Conservation (phyloP, 2,113 vertebrate species). For the Acrocephalus kingi region DNA sequence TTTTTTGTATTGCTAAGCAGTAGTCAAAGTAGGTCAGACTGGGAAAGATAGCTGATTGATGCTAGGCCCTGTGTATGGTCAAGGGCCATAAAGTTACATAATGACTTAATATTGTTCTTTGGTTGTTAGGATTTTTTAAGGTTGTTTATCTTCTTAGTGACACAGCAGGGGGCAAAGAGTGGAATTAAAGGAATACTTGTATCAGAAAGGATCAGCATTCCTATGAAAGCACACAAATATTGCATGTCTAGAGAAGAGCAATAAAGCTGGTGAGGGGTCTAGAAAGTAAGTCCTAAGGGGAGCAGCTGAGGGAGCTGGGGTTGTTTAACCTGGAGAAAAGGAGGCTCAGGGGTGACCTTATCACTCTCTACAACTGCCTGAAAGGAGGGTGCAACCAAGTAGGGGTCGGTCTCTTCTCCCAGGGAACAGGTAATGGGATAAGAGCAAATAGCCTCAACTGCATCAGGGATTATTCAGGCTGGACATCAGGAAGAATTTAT, state of each 20-base stretch:
- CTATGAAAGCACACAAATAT: neutral
- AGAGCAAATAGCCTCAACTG: neutral
- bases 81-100: neutral
- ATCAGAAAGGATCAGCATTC: neutral
- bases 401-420: fast-evolving
- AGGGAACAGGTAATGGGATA: neutral
- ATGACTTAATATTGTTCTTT: neutral
- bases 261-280: fast-evolving
- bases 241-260: neutral
- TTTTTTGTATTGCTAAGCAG: neutral
- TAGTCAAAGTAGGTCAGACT: neutral
- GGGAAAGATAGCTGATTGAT: neutral
- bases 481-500: neutral
- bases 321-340: neutral
- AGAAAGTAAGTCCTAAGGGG: neutral
- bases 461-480: neutral
- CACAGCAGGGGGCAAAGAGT: neutral
- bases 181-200: neutral
- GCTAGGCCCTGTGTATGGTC: neutral
- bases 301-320: neutral
- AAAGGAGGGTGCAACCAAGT: neutral
- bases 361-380: too few relatives aligned
- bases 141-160: neutral
- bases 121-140: neutral
- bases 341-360: neutral